A percentile compares a stretch with the other conserved stretches of the same genome.
Conservation (phyloP, 2,888 invertebrate genomes). For the Notodonta ziczac region DNA sequence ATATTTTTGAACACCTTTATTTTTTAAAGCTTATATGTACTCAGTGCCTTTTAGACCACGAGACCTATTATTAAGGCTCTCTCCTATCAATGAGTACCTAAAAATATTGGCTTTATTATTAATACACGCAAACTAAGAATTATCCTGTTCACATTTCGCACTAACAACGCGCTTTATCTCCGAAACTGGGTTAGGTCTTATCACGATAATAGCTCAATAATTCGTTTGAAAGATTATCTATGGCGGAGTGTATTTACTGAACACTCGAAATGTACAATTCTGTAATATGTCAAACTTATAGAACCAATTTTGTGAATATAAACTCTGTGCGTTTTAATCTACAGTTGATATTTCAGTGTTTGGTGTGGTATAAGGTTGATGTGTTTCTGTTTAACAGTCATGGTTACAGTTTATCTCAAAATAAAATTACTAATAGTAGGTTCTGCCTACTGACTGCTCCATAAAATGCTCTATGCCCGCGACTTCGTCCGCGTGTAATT, state of each 20-base stretch:
- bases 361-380: neutral
- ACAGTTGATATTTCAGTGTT: neutral
- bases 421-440: neutral
- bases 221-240: constrained; percentile 56
- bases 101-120: too few relatives aligned
- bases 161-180: constrained; percentile 26
- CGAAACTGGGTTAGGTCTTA: constrained; percentile 56
- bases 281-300: neutral
- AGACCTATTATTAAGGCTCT: too few relatives aligned
- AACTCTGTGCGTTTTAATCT: neutral
- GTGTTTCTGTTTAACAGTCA: neutral
- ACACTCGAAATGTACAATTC: constrained; percentile 52
- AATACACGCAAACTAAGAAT: neutral
- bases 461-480: too few relatives aligned
- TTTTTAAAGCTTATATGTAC: too few relatives aligned
- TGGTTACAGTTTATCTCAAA: neutral
- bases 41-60: too few relatives aligned
- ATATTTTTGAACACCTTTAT: too few relatives aligned
- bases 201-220: constrained; percentile 65
- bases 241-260: constrained; percentile 52
- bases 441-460: too few relatives aligned
- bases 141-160: neutral
- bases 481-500: too few relatives aligned
- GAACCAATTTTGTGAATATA: neutral
- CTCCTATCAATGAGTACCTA: too few relatives aligned